Percentiles rank a stretch among this genome's conserved stretches.
phyloP scores from a whole-genome alignment of 2,888 invertebrate genomes.

The Ametastegia equiseti region DNA sequence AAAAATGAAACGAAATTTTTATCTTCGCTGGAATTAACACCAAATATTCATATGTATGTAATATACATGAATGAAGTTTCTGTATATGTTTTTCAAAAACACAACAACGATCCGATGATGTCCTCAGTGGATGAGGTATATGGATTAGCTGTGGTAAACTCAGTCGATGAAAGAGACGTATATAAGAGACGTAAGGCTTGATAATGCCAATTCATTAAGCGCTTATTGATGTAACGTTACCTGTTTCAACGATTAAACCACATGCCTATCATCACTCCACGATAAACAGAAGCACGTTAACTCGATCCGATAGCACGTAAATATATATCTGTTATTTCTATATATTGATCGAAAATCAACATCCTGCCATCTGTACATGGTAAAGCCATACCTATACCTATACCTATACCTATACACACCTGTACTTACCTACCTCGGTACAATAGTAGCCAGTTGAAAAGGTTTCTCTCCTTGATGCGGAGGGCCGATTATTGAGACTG shows the following conservation, averaged over 20 bases:
- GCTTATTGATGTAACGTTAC: neutral
- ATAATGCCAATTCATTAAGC: neutral
- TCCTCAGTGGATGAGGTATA: neutral
- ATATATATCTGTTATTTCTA: neutral
- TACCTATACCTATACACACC: too few relatives aligned
- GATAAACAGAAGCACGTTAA: constrained; percentile 20
- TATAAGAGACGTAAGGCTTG: neutral
- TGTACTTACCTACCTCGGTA: neutral
- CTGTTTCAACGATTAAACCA: constrained; percentile 2
- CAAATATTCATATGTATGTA: too few relatives aligned
- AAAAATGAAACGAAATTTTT: too few relatives aligned
- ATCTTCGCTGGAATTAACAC: too few relatives aligned
- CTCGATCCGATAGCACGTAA: neutral
- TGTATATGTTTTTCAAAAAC: neutral
- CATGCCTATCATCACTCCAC: constrained; percentile 2
- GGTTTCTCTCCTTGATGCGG: neutral
- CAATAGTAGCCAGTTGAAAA: neutral
- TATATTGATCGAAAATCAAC: neutral
- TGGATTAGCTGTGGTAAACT: neutral
- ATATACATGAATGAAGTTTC: too few relatives aligned
- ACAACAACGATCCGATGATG: too few relatives aligned
- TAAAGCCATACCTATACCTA: too few relatives aligned
- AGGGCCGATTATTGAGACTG: neutral
- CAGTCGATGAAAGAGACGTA: neutral
- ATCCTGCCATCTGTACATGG: too few relatives aligned